Evolutionary conservation across 2,888 invertebrate species (phyloP), one percentile per base, ranked within the genome.

Genomic region (Sphecodes monilicornis): DNA sequence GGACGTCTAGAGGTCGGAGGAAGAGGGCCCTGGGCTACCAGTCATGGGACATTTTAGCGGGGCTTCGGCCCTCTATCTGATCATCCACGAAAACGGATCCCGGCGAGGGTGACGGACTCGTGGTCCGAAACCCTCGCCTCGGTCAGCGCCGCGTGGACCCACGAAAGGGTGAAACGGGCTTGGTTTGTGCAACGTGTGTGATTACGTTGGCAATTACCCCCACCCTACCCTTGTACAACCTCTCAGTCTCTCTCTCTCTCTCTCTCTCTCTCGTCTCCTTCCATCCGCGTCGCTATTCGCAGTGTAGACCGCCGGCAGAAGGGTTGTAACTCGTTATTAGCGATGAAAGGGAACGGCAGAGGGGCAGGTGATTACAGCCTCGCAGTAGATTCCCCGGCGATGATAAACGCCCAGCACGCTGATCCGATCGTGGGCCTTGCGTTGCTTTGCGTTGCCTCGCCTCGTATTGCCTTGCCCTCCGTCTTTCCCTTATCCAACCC

Each of bases 121-220:
- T 41, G 88, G 88, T 88, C 87, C 86, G 85, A 92, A 89, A 60
- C 60, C 60, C 60, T 60, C 91, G 32, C 87, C 91, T 90, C 88
- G 88, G 88, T 87, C 87, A 87, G 87, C 77, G 80, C 81, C 39
- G 68, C 86, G 78, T 70, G 87, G 85, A 83, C 83, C 78, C 77
- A 76, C 81, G 76, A 64, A 76, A 85, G 80, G 86, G 76, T 64
- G 89, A 71, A 77, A 76, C 78, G 85, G 88, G 89, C 78, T 84
- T 70, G 90, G 93, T 92, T 92, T 92, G 91, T 93, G 92, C 91
- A 91, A 90, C 92, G 92, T 93, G 92, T 93, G 93, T 93, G 93
- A 93, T 93, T 94, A 93, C 93, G 93, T 93, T 93, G 92, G 94
- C 93, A 94, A 94, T 94, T 94, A 94, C 93, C 92, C 91, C 93